Conservation (phyloP, 2,113 vertebrate species). For the Anser cygnoides region DNA sequence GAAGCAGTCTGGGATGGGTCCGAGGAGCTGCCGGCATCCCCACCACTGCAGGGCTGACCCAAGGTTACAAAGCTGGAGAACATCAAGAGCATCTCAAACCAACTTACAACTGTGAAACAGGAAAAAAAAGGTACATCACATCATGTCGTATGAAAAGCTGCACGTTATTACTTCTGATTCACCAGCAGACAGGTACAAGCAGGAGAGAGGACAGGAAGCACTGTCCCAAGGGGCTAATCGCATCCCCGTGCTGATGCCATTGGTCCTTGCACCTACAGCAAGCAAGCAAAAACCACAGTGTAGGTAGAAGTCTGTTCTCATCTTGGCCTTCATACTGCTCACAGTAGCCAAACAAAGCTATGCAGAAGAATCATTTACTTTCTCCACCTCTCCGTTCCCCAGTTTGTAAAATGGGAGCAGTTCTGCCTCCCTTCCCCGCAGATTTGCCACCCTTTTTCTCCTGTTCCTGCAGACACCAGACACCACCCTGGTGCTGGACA, state of each 20-base stretch:
- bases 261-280: neutral
- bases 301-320: neutral
- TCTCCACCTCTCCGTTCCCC: neutral
- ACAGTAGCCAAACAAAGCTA: neutral
- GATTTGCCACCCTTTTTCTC: neutral
- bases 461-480: neutral
- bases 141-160: neutral
- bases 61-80: neutral
- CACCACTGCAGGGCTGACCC: fast-evolving
- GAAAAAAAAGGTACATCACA: neutral
- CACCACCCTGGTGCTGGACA: neutral
- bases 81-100: neutral
- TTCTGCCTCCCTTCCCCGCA: neutral
- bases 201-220: neutral
- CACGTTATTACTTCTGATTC: neutral
- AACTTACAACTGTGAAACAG: neutral
- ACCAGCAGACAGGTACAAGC: neutral
- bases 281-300: neutral
- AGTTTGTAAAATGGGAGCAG: neutral
- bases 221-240: fast-evolving
- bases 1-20: neutral
- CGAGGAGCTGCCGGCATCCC: neutral
- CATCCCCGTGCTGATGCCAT: fast-evolving
- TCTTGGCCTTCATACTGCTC: neutral
- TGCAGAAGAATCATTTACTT: fast-evolving